A percentile compares a stretch with the other conserved stretches of the same genome.
Evolutionary conservation across 2,888 invertebrate species (phyloP).

Genomic region (Linnaemya tessellans): DNA sequence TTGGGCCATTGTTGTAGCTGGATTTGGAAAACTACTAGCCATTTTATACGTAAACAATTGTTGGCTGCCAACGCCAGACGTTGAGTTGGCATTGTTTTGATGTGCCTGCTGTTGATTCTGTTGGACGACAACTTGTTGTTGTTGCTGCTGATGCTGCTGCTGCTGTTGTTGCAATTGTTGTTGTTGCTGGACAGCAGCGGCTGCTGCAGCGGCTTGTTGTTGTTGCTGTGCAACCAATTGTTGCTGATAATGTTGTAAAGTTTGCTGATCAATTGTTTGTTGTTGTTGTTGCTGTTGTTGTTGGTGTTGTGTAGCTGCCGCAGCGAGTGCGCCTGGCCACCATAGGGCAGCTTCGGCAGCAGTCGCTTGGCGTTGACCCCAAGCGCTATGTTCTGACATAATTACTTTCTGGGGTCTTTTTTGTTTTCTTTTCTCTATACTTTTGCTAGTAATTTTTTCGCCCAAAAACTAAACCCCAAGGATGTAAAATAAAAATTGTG

Average conservation of each 20-base stretch:
- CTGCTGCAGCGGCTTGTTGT: constrained; percentile 82
- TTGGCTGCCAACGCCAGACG: constrained; percentile 86
- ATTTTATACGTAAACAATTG: constrained; percentile 94
- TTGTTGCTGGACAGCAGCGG: constrained; percentile 80
- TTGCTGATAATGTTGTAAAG: constrained; percentile 85
- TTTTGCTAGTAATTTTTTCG: constrained; percentile 58
- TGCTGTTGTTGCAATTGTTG: constrained; percentile 83
- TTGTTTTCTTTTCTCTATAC: constrained; percentile 65
- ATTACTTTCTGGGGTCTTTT: constrained; percentile 58
- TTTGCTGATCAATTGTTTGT: constrained; percentile 84
- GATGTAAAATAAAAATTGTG: constrained; percentile 1
- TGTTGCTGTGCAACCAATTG: constrained; percentile 84
- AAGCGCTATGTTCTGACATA: constrained; percentile 88
- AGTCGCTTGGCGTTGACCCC: constrained; percentile 85
- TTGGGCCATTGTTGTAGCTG: constrained; percentile 87
- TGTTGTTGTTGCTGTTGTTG: constrained; percentile 84
- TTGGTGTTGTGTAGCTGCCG: constrained; percentile 84
- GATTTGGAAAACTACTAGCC: constrained; percentile 91
- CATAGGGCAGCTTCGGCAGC: constrained; percentile 85
- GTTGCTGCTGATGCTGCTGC: constrained; percentile 84
- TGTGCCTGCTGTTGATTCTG: constrained; percentile 84
- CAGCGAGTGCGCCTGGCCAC: constrained; percentile 85
- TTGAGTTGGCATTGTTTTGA: constrained; percentile 85
- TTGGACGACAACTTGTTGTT: constrained; percentile 84
- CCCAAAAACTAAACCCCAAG: constrained; percentile 38